A percentile compares a stretch with the other conserved stretches of the same genome.
Conservation (phyloP, 2,888 invertebrate genomes). For the Zaprionus obscuricornis region DNA sequence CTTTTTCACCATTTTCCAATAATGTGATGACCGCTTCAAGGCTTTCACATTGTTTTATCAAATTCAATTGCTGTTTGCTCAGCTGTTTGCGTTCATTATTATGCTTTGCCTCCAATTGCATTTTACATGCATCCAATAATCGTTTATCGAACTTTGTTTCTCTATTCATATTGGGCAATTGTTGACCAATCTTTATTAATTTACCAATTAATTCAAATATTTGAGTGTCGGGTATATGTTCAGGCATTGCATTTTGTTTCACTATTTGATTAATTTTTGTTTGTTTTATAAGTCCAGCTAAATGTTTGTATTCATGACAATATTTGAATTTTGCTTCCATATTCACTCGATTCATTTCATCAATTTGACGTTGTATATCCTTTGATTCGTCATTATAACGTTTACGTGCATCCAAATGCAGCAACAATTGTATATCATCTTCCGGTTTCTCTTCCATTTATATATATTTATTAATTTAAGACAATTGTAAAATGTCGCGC, state of each 20-base stretch:
- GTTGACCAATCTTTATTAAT: too few species aligned
- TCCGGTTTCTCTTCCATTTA: slow-evolving; percentile 25
- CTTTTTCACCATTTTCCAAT: slow-evolving; percentile 58
- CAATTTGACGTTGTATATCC: slow-evolving; percentile 67
- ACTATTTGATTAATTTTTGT: too few species aligned
- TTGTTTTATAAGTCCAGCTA: slow-evolving; percentile 53
- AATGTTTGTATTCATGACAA: slow-evolving; percentile 47
- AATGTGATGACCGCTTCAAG: slow-evolving; percentile 53
- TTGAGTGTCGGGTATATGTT: too few species aligned
- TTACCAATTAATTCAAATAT: too few species aligned
- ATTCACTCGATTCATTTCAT: slow-evolving; percentile 67
- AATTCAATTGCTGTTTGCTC: slow-evolving; percentile 32
- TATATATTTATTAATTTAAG: not conserved
- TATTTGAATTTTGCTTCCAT: slow-evolving; percentile 70
- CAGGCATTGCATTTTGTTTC: too few species aligned
- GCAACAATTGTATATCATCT: slow-evolving; percentile 71
- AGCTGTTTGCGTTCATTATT: slow-evolving; percentile 24
- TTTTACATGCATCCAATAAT: slow-evolving; percentile 33
- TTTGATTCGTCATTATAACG: slow-evolving; percentile 68
- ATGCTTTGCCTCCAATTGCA: slow-evolving; percentile 20
- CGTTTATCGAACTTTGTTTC: slow-evolving; percentile 50
- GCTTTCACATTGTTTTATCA: slow-evolving; percentile 59
- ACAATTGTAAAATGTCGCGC: too few species aligned
- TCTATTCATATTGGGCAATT: too few species aligned
- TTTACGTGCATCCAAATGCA: slow-evolving; percentile 74